Percentiles rank a stretch among this genome's conserved stretches.
These are phyloP conservation scores for Scaptomyza tumidula DNA, from an alignment of 2,888 invertebrate species.

Conservation along the genomic window DNA sequence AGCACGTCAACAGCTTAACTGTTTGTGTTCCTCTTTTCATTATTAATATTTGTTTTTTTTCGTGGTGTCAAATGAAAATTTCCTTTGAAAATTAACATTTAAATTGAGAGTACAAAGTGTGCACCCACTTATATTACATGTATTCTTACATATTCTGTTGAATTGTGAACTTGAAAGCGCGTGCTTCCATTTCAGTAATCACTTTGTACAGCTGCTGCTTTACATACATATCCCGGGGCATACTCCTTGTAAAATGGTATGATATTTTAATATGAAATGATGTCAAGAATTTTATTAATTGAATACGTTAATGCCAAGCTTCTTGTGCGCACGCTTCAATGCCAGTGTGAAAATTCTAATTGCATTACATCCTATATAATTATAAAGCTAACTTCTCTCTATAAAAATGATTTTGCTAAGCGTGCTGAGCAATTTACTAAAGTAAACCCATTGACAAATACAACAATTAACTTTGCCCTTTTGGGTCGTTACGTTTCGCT, in stretches of 20 bases:
- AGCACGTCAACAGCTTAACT: slow-evolving; percentile 54
- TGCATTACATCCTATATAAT: slow-evolving; percentile 2
- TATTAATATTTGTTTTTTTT: slow-evolving; percentile 6
- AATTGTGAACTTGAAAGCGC: slow-evolving; percentile 24
- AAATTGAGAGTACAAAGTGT: slow-evolving; percentile 32
- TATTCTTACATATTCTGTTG: slow-evolving; percentile 33
- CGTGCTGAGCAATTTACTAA: slow-evolving; percentile 27
- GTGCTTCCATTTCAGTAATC: slow-evolving; percentile 22
- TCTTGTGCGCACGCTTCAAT: background rate
- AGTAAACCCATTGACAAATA: slow-evolving; percentile 54
- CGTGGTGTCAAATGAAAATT: slow-evolving; percentile 48
- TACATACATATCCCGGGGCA: slow-evolving; percentile 20
- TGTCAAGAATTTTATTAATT: slow-evolving; percentile 8
- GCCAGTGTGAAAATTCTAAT: background rate
- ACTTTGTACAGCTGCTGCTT: slow-evolving; percentile 13
- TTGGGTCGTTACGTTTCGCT: slow-evolving; percentile 29
- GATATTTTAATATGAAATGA: background rate
- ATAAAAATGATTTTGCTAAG: slow-evolving; percentile 45
- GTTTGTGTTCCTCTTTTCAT: slow-evolving; percentile 2
- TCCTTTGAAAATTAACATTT: slow-evolving; percentile 44
- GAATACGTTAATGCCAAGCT: background rate
- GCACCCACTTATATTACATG: slow-evolving; percentile 15
- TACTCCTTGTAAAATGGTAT: background rate
- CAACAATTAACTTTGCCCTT: slow-evolving; percentile 57
- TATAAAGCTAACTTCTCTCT: background rate